These are phyloP conservation scores for Danionella cerebrum DNA, from an alignment of 2,113 vertebrate genomes.

Conservation along the genomic window DNA sequence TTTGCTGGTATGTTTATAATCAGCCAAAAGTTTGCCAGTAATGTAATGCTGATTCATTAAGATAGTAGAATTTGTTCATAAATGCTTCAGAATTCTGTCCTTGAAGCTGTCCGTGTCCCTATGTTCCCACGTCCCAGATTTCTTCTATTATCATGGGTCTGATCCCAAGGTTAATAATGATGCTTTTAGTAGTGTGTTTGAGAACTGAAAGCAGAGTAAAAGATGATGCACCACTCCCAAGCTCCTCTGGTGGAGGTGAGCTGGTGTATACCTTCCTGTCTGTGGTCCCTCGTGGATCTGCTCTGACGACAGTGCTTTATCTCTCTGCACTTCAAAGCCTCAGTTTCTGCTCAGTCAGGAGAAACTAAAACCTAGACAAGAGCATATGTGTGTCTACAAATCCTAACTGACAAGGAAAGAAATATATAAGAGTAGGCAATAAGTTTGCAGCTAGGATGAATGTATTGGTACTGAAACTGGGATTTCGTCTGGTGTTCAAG, in stretches of 20 bases:
- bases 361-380: constrained; percentile 31
- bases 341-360: constrained; percentile 44
- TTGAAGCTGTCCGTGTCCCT: not conserved
- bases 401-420: not conserved
- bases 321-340: constrained; percentile 35
- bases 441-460: not conserved
- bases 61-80: not conserved
- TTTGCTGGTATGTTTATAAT: too few relatives aligned
- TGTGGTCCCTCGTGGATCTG: not conserved
- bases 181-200: not conserved
- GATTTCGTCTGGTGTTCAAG: too few relatives aligned
- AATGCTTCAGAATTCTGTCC: not conserved
- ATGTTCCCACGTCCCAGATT: not conserved
- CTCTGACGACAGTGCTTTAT: constrained; percentile 6
- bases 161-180: not conserved
- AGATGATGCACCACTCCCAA: constrained; percentile 13
- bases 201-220: constrained; percentile 35
- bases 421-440: not conserved
- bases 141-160: not conserved
- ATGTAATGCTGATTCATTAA: too few relatives aligned
- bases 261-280: constrained; percentile 17
- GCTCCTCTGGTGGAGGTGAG: constrained; percentile 19
- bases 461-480: too few relatives aligned
- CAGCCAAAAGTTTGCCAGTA: too few relatives aligned
- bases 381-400: constrained; percentile 32